phyloP scores from a whole-genome alignment of 2,113 vertebrate genomes.

The Phoenicopterus ruber region DNA sequence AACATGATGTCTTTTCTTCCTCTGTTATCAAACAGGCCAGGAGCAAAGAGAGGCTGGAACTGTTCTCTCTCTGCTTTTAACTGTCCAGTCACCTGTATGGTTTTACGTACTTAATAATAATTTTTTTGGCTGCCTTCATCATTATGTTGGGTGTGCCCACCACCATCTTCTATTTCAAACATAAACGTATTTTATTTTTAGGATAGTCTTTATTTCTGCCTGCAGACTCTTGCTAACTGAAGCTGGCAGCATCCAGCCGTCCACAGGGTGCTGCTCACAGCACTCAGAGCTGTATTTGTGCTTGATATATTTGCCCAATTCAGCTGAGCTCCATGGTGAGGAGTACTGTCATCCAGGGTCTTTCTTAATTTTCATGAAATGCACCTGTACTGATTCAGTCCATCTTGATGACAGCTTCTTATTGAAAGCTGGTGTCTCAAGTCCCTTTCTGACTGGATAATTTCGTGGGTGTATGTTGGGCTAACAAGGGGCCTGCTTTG shows the following conservation, averaged over 20 bases:
- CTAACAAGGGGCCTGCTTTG: background rate
- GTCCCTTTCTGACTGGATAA: background rate
- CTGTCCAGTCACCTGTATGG: background rate
- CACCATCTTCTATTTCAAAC: background rate
- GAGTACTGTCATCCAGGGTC: background rate
- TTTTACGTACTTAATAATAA: background rate
- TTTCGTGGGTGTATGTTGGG: background rate
- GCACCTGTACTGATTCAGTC: background rate
- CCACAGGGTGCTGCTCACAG: background rate
- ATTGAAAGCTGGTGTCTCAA: background rate
- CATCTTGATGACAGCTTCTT: background rate
- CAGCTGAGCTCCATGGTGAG: background rate
- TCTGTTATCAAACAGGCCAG: background rate
- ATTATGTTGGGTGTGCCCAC: background rate
- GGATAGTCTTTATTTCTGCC: background rate
- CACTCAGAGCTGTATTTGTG: background rate
- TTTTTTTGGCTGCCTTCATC: background rate
- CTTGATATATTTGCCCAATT: background rate
- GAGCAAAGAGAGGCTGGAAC: background rate
- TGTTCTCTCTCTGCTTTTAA: background rate
- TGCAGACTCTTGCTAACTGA: background rate
- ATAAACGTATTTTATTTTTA: background rate
- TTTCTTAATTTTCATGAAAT: background rate
- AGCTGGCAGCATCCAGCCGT: background rate
- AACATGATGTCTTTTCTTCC: background rate